Conservation (phyloP, 2,113 vertebrate genomes). For the Hippocampus guttulatus region DNA sequence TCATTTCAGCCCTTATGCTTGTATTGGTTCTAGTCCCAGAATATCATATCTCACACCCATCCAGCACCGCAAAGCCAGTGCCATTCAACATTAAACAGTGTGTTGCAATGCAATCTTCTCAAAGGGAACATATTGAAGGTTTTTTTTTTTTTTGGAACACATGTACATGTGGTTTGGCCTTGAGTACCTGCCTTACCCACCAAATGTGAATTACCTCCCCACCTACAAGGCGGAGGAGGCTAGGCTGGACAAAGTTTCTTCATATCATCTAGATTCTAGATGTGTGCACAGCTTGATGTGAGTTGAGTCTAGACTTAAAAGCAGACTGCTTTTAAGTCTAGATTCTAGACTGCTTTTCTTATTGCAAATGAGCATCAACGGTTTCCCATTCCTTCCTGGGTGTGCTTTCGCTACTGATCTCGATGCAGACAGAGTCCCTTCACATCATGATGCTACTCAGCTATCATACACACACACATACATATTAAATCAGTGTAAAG, state of each 20-base stretch:
- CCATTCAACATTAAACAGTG: conserved; percentile 6
- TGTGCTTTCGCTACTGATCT: conserved; percentile 50
- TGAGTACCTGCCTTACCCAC: neutral
- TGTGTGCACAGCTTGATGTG: too few relatives aligned
- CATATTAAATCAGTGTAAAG: conserved; percentile 56
- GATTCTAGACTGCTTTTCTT: conserved; percentile 40
- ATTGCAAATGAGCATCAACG: conserved; percentile 26
- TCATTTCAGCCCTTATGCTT: too few relatives aligned
- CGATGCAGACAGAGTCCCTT: conserved; percentile 27
- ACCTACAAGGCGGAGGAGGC: too few relatives aligned
- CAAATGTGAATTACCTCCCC: neutral
- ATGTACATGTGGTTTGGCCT: neutral
- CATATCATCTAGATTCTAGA: too few relatives aligned
- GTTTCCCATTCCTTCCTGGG: conserved; percentile 50
- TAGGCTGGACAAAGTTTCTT: neutral
- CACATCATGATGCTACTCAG: conserved; percentile 31
- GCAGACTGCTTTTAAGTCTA: too few relatives aligned
- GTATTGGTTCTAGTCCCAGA: neutral
- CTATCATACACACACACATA: conserved; percentile 3
- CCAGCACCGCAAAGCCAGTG: neutral
- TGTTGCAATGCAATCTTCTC: neutral
- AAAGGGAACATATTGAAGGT: neutral
- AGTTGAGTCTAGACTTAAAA: too few relatives aligned
- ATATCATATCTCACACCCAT: neutral
- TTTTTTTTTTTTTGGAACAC: neutral